Evolutionary conservation across 2,797 vertebrate species (phyloP).

Genomic region (Echeneis naucrates): DNA sequence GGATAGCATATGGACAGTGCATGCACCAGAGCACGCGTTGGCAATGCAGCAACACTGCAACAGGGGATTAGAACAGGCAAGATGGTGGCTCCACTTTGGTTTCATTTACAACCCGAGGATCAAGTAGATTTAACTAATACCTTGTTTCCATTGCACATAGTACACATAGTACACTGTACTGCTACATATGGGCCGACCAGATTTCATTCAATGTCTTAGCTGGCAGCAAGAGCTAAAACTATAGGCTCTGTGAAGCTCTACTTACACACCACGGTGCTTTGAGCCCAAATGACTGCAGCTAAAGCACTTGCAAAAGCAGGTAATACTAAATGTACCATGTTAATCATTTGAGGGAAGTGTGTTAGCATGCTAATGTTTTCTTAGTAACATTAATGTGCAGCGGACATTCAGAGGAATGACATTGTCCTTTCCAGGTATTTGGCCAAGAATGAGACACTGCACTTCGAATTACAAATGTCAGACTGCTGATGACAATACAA

Average conservation of each 20-base stretch:
- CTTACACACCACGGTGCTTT: neutral
- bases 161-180: conserved; percentile 33
- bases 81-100: conserved; percentile 64
- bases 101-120: conserved; percentile 77
- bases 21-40: conserved; percentile 29
- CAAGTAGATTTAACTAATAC: conserved; percentile 73
- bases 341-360: neutral
- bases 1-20: conserved; percentile 44
- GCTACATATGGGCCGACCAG: conserved; percentile 27
- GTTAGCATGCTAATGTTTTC: neutral
- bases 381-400: neutral
- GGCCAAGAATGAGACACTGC: neutral
- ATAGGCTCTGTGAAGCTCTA: neutral
- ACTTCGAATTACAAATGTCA: neutral
- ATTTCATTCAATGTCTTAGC: conserved; percentile 7
- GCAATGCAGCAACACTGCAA: conserved; percentile 50
- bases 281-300: conserved; percentile 5
- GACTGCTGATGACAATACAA: neutral
- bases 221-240: neutral
- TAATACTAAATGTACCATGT: neutral
- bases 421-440: neutral
- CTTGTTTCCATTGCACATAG: conserved; percentile 57
- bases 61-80: conserved; percentile 70
- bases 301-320: neutral
- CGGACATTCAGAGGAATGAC: neutral